phyloP scores from a whole-genome alignment of 2,113 vertebrate species.

The Fregata magnificens region DNA sequence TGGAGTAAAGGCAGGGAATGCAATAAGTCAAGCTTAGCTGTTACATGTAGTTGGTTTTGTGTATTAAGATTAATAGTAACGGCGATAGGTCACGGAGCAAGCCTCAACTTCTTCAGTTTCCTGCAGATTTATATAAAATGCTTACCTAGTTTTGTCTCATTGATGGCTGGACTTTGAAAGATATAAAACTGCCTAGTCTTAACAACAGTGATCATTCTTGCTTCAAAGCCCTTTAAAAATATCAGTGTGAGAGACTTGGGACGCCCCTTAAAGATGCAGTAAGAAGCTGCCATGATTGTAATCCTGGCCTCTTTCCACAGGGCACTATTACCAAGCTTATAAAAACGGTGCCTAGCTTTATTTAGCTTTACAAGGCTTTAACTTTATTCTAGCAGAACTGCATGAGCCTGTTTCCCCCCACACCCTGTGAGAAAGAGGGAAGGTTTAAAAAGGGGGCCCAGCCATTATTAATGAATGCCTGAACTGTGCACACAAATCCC shows the following conservation, averaged over 20 bases:
- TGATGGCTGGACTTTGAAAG: background rate
- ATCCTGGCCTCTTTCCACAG: slow-evolving; percentile 4
- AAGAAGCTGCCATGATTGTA: background rate
- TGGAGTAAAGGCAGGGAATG: background rate
- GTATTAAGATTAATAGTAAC: background rate
- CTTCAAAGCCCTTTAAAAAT: slow-evolving; percentile 14
- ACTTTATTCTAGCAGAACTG: background rate
- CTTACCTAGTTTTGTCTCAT: background rate
- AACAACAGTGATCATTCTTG: background rate
- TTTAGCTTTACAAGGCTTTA: slow-evolving; percentile 18
- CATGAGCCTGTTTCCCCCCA: background rate
- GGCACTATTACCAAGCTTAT: slow-evolving; percentile 16
- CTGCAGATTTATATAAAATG: background rate
- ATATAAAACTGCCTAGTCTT: background rate
- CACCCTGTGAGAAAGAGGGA: background rate
- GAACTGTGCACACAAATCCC: background rate
- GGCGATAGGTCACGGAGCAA: background rate
- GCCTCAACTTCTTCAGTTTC: background rate
- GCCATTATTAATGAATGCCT: background rate
- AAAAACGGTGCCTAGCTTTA: background rate
- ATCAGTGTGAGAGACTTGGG: background rate
- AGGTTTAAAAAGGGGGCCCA: background rate
- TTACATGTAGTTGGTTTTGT: background rate
- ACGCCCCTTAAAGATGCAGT: background rate
- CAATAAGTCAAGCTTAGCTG: background rate